Percentiles rank a stretch among this genome's conserved stretches.
These are phyloP conservation scores for Drosophila repletoides DNA, from an alignment of 1,140 invertebrate genomes.

Conservation along the genomic window DNA sequence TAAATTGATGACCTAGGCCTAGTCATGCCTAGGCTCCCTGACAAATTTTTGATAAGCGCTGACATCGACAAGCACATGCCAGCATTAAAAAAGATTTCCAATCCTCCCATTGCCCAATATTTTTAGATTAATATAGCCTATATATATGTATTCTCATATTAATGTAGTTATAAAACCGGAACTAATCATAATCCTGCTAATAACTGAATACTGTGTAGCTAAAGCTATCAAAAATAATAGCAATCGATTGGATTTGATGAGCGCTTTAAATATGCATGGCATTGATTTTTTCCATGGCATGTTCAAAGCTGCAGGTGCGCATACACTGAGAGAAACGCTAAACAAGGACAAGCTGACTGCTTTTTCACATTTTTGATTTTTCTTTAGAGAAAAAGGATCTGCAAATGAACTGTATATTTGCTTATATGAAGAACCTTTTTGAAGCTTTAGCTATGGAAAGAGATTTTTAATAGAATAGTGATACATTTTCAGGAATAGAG, in stretches of 20 bases:
- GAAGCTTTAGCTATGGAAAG: too few relatives aligned
- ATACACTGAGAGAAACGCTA: too few relatives aligned
- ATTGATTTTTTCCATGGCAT: conserved; percentile 52
- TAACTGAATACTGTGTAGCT: too few relatives aligned
- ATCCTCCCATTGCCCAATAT: conserved; percentile 20
- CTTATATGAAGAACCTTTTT: too few relatives aligned
- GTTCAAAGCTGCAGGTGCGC: not conserved
- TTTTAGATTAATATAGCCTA: conserved; percentile 15
- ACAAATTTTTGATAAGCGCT: conserved; percentile 43
- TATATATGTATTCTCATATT: not conserved
- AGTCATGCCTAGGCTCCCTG: conserved; percentile 35
- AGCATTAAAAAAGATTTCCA: not conserved
- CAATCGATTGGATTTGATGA: conserved; percentile 23
- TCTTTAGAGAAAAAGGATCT: too few relatives aligned
- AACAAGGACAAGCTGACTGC: too few relatives aligned
- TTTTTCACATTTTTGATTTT: too few relatives aligned
- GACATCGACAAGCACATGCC: conserved; percentile 9
- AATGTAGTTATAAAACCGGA: conserved; percentile 37
- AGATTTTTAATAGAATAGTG: too few relatives aligned
- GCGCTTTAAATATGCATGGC: conserved; percentile 13
- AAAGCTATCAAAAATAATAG: conserved; percentile 14
- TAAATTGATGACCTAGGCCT: conserved; percentile 53
- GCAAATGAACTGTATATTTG: too few relatives aligned
- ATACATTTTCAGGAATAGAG: too few relatives aligned
- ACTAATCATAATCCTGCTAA: conserved; percentile 39